A percentile compares a stretch with the other conserved stretches of the same genome.
Evolutionary conservation across 2,888 invertebrate genomes (phyloP).

Genomic region (Mystacides longicornis): DNA sequence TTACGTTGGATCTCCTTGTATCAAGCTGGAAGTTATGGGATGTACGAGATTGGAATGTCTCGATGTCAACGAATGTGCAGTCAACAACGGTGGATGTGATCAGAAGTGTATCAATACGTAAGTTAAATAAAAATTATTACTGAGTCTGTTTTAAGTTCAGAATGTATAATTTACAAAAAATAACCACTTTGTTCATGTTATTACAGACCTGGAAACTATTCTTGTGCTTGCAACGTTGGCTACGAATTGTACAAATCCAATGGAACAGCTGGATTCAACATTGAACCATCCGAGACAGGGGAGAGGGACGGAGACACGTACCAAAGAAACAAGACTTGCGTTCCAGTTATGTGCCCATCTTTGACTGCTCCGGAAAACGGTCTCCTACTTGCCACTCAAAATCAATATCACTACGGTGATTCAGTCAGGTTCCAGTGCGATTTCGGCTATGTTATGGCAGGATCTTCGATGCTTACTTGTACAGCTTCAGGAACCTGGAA

Average conservation of each 20-base stretch:
- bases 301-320: conserved; percentile 81
- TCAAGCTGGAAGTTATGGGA: conserved; percentile 88
- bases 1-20: conserved; percentile 80
- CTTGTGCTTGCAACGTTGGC: conserved; percentile 86
- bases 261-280: conserved; percentile 80
- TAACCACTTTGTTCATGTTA: neutral
- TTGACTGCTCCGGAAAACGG: conserved; percentile 78
- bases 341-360: conserved; percentile 82
- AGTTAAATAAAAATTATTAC: conserved; percentile 20
- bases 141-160: neutral
- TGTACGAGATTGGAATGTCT: conserved; percentile 83
- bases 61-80: conserved; percentile 82
- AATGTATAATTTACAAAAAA: neutral
- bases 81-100: conserved; percentile 85
- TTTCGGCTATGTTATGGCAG: conserved; percentile 89
- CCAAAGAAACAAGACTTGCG: conserved; percentile 90
- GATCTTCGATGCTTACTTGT: conserved; percentile 78
- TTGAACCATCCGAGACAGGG: conserved; percentile 80
- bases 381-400: conserved; percentile 71
- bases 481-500: conserved; percentile 90
- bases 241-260: conserved; percentile 81
- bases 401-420: conserved; percentile 82
- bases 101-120: conserved; percentile 83
- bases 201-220: conserved; percentile 72
- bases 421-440: conserved; percentile 87